Evolutionary conservation across 2,797 vertebrate species (phyloP), one percentile per base, ranked within the genome.

Genomic region (Gymnoscopelus braueri): DNA sequence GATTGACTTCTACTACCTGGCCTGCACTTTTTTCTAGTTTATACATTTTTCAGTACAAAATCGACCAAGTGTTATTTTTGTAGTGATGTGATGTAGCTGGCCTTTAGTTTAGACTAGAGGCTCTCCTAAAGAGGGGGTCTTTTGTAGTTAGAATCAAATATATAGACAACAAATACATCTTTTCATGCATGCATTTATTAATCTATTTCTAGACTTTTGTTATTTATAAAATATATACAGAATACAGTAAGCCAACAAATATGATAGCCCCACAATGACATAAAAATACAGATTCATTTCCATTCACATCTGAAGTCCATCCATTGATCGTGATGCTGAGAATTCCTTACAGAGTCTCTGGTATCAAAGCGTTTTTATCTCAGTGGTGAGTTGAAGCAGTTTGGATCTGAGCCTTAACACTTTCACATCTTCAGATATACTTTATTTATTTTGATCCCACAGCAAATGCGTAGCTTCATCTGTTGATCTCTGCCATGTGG

Each of bases 121-220:
- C 32, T 35, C 32, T 35, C 32, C 5, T 35, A 32, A 32, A 32
- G 5, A 35, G 32, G 32, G 32, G 32, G 32, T 35, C 6, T 35
- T 35, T 44, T 10, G 9, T 44, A 44, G 26, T 29, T 29, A 4
- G 39, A 44, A 44, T 44, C 3, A 51, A 51, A 51, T 81, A 67
- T 14, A 13, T 79, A 58, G 11, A 82, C 65, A 81, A 15, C 11
- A 70, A 7, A 3, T 29, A 29, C 19, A 69, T 69, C 0, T 77
- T 82, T 88, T 80, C 32, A 66, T 85, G 67, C 51, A 83, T 87
- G 75, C 64, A 79, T 87, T 83, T 85, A 87, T 90, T 88, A 62
- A 57, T 79, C 66, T 84, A 78, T 29, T 79, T 6, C 2, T 24
- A 64, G 49, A 55, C 70, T 72, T 74, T 66, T 47, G 3, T 67